Evolutionary conservation across 2,113 vertebrate genomes (phyloP).

Genomic region (Dinomys branickii): DNA sequence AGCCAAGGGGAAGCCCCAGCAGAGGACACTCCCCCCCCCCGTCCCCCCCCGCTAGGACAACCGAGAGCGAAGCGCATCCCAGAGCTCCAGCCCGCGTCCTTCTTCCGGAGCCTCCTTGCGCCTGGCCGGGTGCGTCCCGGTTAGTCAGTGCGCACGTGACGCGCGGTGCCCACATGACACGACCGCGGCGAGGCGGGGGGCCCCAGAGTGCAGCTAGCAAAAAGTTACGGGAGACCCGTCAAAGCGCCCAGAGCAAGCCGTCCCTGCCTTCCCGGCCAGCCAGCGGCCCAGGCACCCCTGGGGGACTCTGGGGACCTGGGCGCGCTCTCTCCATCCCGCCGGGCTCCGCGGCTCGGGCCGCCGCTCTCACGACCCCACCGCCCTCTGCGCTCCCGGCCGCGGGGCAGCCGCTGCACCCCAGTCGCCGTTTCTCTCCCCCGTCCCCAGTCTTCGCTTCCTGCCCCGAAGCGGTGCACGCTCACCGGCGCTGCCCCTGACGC

Average conservation of each 20-base stretch:
- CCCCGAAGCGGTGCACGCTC: background rate
- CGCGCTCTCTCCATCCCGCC: background rate
- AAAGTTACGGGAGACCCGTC: slow-evolving; percentile 76
- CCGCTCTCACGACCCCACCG: background rate
- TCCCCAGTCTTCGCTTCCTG: background rate
- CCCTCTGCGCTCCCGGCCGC: background rate
- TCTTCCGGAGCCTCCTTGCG: background rate
- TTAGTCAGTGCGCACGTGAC: slow-evolving; percentile 79
- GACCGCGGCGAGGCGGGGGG: slow-evolving; percentile 54
- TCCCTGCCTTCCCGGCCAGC: background rate
- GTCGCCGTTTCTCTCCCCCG: background rate
- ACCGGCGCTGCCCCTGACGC: slow-evolving; percentile 81
- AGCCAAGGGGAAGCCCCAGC: background rate
- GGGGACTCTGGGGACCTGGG: background rate
- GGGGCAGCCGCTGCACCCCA: slow-evolving; percentile 48
- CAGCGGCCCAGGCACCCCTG: background rate
- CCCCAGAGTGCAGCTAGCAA: slow-evolving; percentile 18
- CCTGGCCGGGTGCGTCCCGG: slow-evolving; percentile 50
- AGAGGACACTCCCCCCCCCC: background rate
- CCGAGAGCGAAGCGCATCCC: background rate
- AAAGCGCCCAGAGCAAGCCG: slow-evolving; percentile 14
- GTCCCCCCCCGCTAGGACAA: background rate
- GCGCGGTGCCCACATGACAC: slow-evolving; percentile 76
- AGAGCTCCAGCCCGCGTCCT: background rate
- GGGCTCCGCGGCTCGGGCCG: background rate